Evolutionary conservation across 2,888 invertebrate genomes (phyloP).

Genomic region (Chloroclystis v-ata): DNA sequence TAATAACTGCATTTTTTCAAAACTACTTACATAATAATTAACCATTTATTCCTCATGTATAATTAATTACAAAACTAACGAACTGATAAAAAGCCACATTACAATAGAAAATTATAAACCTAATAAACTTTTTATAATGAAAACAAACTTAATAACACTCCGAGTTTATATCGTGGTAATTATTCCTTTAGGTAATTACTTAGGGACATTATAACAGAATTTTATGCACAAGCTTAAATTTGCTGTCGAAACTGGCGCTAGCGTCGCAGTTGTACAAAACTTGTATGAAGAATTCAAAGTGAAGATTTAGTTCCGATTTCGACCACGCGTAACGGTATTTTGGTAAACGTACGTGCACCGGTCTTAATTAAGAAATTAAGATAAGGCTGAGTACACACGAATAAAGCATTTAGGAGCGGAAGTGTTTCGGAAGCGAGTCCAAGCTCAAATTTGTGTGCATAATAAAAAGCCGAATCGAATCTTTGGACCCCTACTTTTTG

Average conservation of each 20-base stretch:
- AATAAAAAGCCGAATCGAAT: slow-evolving; percentile 50
- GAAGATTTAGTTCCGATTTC: not conserved
- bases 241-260: not conserved
- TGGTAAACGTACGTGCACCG: slow-evolving; percentile 29
- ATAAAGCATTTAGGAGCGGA: slow-evolving; percentile 61
- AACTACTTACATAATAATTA: not conserved
- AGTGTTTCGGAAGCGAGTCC: slow-evolving; percentile 63
- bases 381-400: slow-evolving; percentile 59
- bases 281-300: not conserved
- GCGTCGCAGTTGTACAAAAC: not conserved
- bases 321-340: not conserved
- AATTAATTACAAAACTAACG: not conserved
- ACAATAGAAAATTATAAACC: slow-evolving; percentile 11
- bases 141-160: slow-evolving; percentile 31
- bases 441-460: slow-evolving; percentile 56
- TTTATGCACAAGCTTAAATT: not conserved
- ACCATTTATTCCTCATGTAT: not conserved
- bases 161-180: slow-evolving; percentile 25
- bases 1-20: not conserved
- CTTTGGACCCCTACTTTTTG: slow-evolving; percentile 36
- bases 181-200: slow-evolving; percentile 34
- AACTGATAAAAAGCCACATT: slow-evolving; percentile 7
- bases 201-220: slow-evolving; percentile 39
- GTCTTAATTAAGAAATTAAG: slow-evolving; percentile 73
- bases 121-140: slow-evolving; percentile 29